Evolutionary conservation across 1,140 invertebrate genomes (phyloP), one percentile per base, ranked within the genome.

Genomic region (Solenopsis invicta): DNA sequence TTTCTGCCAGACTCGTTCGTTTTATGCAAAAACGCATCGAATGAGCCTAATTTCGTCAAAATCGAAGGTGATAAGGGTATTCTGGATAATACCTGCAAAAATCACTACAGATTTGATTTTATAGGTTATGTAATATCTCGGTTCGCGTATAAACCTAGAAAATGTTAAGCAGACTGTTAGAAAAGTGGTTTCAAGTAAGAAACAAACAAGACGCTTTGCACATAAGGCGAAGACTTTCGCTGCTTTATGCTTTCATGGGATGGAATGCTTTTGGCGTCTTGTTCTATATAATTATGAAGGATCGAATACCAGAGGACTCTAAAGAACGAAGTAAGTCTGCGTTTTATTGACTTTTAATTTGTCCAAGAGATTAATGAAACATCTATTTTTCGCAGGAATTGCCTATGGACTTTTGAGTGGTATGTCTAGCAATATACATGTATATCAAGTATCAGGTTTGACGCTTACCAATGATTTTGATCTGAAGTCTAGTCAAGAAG

Each of bases 191-290:
- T 8, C 13, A 54, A 34, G 0, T 18, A 45, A 66, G 4, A 24
- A 21, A 2, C 13, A 21, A 48, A 1, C 4, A 45, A 0, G 2
- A 45, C 1, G 77, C 50, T 16, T 0, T 18, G 1, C 1, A 2
- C 10, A 0, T 4, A 1, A 66, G 0, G 1, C 0, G n/a, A 37
- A 85, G 62, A 5, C 18, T 88, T 84, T 1, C 88, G 16, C 0
- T 48, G 1, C 0, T 85, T 0, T 94, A 94, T 81, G 74, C 54
- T 37, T 52, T 93, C 61, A 0, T 62, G 2, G 86, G 66, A 24
- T 93, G 89, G 90, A 88, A 91, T 84, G 0, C 66, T 24, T 16
- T 74, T 16, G 77, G 76, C 9, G 0, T 85, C 1, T 0, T 18
- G 1, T 29, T 92, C 0, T 91, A 88, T 6, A 0, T 1, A 0